Evolutionary conservation across 2,113 vertebrate genomes (phyloP).

Genomic region (Albula goreensis): DNA sequence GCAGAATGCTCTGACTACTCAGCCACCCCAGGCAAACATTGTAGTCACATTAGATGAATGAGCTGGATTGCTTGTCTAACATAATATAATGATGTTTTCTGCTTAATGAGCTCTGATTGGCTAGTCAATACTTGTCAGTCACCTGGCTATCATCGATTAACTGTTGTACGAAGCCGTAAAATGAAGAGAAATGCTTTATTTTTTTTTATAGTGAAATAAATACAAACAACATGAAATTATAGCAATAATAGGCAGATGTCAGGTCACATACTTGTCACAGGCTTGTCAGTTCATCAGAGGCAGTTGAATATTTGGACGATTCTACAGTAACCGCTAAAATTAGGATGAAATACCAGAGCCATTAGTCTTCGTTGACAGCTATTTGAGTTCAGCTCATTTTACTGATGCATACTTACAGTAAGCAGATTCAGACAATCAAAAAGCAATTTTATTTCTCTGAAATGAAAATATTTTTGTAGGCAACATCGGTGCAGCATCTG

Average conservation of each 20-base stretch:
- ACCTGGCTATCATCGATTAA: not conserved
- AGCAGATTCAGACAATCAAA: not conserved
- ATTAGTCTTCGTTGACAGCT: not conserved
- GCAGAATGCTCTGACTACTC: not conserved
- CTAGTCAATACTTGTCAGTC: not conserved
- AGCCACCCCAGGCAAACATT: not conserved
- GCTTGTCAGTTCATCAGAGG: not conserved
- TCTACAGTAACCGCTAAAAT: not conserved
- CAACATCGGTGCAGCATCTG: not conserved
- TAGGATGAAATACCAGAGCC: not conserved
- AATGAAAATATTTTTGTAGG: constrained; percentile 16
- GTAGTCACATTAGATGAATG: not conserved
- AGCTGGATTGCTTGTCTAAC: not conserved
- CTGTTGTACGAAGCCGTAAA: not conserved
- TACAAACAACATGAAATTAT: not conserved
- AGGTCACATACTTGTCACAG: not conserved
- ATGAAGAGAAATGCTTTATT: not conserved
- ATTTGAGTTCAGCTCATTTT: not conserved
- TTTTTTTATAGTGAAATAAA: not conserved
- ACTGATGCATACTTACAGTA: constrained; percentile 1
- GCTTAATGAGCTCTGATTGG: not conserved
- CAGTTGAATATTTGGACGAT: not conserved
- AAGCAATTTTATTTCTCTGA: constrained; percentile 18
- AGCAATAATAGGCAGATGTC: too few species aligned
- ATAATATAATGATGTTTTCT: not conserved